Percentiles rank a stretch among this genome's conserved stretches.
Evolutionary conservation across 2,113 vertebrate genomes (phyloP).

Genomic region (Pluvialis apricaria): DNA sequence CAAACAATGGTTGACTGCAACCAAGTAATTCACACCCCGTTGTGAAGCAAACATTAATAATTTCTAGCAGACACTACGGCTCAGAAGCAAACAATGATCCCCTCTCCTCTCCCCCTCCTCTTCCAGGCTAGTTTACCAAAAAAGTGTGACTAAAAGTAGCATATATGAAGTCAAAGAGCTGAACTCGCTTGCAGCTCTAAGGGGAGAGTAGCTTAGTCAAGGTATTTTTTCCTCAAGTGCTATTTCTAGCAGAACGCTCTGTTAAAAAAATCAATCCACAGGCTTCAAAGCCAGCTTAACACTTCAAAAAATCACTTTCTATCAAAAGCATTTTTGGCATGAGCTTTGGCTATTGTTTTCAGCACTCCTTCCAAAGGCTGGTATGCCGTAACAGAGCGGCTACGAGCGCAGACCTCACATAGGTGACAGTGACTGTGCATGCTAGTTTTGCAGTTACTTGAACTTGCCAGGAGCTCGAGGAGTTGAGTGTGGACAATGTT

Average conservation of each 20-base stretch:
- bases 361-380: not conserved
- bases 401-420: not conserved
- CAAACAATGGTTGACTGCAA: conserved; percentile 61
- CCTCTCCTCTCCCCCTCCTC: not conserved
- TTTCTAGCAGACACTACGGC: conserved; percentile 32
- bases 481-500: not conserved
- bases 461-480: not conserved
- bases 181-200: not conserved
- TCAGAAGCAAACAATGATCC: conserved; percentile 27
- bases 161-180: not conserved
- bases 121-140: not conserved
- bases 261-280: not conserved
- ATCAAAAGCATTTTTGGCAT: conserved; percentile 18
- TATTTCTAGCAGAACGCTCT: not conserved
- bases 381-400: not conserved
- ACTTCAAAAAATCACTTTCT: not conserved
- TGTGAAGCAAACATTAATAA: conserved; percentile 55
- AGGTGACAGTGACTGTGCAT: not conserved
- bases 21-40: conserved; percentile 52
- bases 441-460: not conserved
- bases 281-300: conserved; percentile 10
- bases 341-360: conserved; percentile 14
- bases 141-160: not conserved
- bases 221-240: not conserved
- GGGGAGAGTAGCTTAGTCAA: not conserved